Evolutionary conservation across 2,797 vertebrate species (phyloP).

Genomic region (Pogoniulus pusillus): DNA sequence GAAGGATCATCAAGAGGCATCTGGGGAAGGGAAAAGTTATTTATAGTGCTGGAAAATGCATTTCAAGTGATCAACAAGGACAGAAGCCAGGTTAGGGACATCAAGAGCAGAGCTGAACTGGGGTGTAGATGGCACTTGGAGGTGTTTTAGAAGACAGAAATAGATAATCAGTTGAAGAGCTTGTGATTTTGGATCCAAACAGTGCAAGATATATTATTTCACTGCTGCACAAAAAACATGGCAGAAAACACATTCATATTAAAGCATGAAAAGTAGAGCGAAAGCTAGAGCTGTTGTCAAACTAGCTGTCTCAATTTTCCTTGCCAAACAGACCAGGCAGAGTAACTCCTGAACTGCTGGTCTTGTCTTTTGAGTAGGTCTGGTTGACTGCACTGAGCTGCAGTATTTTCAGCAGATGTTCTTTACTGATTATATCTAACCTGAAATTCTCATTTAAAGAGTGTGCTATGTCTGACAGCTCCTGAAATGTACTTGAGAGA

Average conservation of each 20-base stretch:
- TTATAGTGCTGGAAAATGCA: not conserved
- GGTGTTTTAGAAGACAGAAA: not conserved
- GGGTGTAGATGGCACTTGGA: not conserved
- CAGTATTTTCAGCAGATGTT: not conserved
- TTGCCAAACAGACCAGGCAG: not conserved
- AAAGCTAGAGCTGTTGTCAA: not conserved
- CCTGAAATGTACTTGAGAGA: not conserved
- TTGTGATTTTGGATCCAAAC: not conserved
- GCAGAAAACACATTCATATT: not conserved
- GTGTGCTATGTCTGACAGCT: not conserved
- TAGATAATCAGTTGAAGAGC: not conserved
- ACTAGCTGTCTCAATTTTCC: not conserved
- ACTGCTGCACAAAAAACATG: not conserved
- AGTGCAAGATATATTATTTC: not conserved
- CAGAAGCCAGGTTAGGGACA: not conserved
- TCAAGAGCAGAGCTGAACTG: not conserved
- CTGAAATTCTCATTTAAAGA: not conserved
- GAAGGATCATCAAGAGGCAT: not conserved
- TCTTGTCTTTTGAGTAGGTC: not conserved
- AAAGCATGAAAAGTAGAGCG: not conserved
- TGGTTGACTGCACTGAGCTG: not conserved
- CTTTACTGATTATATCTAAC: not conserved
- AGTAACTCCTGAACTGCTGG: not conserved
- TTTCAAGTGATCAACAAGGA: not conserved
- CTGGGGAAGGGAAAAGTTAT: not conserved